phyloP scores from a whole-genome alignment of 2,797 vertebrate genomes.

The Diglossa cyanea region DNA sequence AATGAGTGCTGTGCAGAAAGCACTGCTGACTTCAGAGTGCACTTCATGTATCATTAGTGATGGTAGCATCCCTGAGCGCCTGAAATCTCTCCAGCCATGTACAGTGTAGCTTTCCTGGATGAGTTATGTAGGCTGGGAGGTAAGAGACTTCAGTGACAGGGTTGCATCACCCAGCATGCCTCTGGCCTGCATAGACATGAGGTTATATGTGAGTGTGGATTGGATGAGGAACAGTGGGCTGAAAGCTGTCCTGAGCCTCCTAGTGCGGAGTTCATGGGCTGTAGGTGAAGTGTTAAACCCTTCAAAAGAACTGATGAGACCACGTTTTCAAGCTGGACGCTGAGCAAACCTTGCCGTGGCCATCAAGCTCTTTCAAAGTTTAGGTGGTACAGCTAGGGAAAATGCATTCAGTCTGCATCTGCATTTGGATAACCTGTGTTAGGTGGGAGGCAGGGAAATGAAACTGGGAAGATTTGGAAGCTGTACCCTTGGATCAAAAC shows the following conservation, averaged over 20 bases:
- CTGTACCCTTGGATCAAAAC: not conserved
- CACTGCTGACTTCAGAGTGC: not conserved
- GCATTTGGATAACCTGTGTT: not conserved
- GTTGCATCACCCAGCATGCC: not conserved
- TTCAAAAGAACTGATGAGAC: not conserved
- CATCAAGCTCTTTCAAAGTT: not conserved
- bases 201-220: not conserved
- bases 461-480: not conserved
- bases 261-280: not conserved
- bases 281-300: not conserved
- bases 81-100: not conserved
- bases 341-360: not conserved
- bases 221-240: not conserved
- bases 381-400: not conserved
- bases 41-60: not conserved
- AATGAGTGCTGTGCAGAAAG: not conserved
- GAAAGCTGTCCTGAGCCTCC: not conserved
- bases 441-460: not conserved
- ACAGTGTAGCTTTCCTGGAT: not conserved
- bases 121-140: not conserved
- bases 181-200: not conserved
- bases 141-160: not conserved
- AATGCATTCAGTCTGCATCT: not conserved
- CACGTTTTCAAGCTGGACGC: not conserved
- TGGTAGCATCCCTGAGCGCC: rapidly evolving